phyloP scores from a whole-genome alignment of 35 echinoderm and acorn worm species.

The Nesometra sesokonis region DNA sequence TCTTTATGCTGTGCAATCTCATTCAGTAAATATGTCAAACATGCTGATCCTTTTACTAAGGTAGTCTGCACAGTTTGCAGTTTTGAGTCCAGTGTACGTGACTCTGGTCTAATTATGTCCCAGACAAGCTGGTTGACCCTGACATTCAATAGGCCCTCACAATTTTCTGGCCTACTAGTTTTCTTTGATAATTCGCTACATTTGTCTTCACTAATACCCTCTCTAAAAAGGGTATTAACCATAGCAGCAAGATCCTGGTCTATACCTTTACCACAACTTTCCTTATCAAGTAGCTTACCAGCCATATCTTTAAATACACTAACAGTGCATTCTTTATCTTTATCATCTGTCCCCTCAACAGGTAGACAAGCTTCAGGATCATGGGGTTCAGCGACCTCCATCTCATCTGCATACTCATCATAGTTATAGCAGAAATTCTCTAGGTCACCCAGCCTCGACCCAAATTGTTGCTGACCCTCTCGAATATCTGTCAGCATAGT shows the following conservation, averaged over 20 bases:
- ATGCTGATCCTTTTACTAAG: not conserved
- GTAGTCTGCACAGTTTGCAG: not conserved
- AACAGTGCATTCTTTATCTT: not conserved
- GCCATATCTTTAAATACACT: conserved; percentile 7
- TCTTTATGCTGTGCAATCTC: not conserved
- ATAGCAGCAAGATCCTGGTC: not conserved
- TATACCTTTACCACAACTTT: not conserved
- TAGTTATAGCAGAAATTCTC: not conserved
- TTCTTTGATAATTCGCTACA: not conserved
- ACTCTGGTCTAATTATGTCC: not conserved
- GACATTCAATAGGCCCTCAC: not conserved
- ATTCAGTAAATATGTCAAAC: not conserved
- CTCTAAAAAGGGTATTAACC: conserved; percentile 3
- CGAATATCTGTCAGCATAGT: not conserved
- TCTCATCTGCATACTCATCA: not conserved
- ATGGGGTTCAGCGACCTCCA: not conserved
- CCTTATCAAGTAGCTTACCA: not conserved
- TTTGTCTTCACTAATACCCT: not conserved
- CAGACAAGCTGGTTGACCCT: not conserved
- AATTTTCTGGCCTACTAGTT: not conserved
- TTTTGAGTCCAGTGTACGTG: not conserved
- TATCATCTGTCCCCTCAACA: not conserved
- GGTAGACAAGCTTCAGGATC: not conserved
- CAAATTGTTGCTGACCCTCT: not conserved
- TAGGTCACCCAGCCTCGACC: not conserved